A percentile compares a stretch with the other conserved stretches of the same genome.
Evolutionary conservation across 2,888 invertebrate species (phyloP).

Genomic region (Nephrotoma guestfalica): DNA sequence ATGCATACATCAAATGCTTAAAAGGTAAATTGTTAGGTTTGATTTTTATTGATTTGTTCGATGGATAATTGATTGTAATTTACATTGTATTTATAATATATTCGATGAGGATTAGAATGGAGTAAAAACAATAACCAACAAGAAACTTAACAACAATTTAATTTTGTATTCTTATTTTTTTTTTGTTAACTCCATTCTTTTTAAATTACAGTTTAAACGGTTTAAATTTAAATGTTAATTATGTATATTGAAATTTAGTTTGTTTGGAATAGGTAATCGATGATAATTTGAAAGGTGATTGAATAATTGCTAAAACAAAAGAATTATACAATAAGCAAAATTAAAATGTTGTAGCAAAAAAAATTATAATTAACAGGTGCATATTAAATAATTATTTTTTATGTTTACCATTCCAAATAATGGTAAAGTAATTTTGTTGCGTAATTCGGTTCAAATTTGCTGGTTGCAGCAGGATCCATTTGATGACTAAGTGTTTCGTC

Average conservation of each 20-base stretch:
- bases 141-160: not conserved
- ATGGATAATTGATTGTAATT: not conserved
- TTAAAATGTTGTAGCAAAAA: no score
- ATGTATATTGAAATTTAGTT: not conserved
- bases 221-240: not conserved
- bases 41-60: not conserved
- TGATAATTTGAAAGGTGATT: not conserved
- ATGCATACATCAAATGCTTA: not conserved
- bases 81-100: not conserved
- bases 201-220: not conserved
- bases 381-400: no score
- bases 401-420: no score
- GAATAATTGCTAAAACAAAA: not conserved
- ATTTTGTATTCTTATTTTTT: no score
- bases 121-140: not conserved
- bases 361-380: no score
- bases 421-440: no score
- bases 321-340: not conserved
- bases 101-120: not conserved
- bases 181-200: not conserved
- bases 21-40: not conserved
- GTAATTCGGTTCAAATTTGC: no score
- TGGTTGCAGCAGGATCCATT: no score
- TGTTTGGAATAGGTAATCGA: not conserved
- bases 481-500: no score